Percentiles rank a stretch among this genome's conserved stretches.
phyloP scores from a whole-genome alignment of 2,113 vertebrate species.

The Lichenostomus cassidix region DNA sequence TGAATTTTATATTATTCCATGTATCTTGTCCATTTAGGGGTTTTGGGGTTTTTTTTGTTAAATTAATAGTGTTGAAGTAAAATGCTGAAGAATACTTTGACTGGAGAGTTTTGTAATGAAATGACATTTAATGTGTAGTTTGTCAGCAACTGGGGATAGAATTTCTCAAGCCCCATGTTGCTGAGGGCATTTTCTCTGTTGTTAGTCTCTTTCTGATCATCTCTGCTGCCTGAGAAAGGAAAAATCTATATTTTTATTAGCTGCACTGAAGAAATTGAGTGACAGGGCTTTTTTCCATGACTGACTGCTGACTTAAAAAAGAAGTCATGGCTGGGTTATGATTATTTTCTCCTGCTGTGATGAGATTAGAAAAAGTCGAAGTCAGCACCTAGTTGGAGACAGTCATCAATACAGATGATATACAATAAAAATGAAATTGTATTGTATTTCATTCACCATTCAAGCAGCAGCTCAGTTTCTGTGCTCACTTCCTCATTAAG shows the following conservation, averaged over 20 bases:
- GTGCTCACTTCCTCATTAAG: slow-evolving; percentile 7
- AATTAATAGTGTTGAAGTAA: background rate
- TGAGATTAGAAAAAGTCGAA: slow-evolving; percentile 5
- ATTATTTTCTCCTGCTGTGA: background rate
- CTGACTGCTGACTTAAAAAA: background rate
- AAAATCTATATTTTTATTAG: background rate
- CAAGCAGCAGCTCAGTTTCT: background rate
- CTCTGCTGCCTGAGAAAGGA: background rate
- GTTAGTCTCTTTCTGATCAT: background rate
- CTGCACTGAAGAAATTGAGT: background rate
- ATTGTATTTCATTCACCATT: background rate
- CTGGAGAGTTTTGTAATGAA: background rate
- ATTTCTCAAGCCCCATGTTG: background rate
- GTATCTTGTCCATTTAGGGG: background rate
- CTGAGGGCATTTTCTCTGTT: background rate
- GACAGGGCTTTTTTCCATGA: background rate
- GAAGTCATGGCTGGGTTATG: background rate
- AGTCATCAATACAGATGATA: background rate
- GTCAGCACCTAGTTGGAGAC: background rate
- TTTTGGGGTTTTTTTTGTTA: background rate
- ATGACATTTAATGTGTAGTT: background rate
- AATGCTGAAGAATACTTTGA: background rate
- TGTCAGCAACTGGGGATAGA: background rate
- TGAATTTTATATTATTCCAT: background rate
- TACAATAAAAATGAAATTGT: background rate